Evolutionary conservation across 2,797 vertebrate genomes (phyloP), one percentile per base, ranked within the genome.

Genomic region (Poeciliopsis gracilis): DNA sequence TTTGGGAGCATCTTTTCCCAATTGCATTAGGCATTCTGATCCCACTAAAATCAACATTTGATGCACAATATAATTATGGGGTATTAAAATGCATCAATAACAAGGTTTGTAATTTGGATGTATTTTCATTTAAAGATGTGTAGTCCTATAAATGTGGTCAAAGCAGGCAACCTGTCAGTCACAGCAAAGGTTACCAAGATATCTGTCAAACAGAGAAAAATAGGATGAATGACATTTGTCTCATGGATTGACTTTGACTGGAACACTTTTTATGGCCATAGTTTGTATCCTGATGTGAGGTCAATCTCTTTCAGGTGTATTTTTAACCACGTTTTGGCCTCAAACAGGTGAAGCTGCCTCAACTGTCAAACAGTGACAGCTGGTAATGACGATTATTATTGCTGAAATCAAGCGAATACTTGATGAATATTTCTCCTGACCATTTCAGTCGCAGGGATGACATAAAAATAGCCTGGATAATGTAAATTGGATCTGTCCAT

Each of bases 161-260:
- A 77, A 82, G 78, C 20, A 75, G 43, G 43, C 49, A 73, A 72
- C 49, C 5, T 46, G 23, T 2, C 0, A 36, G 15, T 38, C 47
- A 61, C 28, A 43, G 3, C 16, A 18, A 49, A 33, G 69, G 36
- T 75, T 63, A 79, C 5, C 18, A 23, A 16, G 69, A 12, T 63
- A 13, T 84, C 67, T 76, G 69, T 61, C 53, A 80, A 28, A 57
- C 20, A 38, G 20, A 55, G 43, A 28, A 41, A 33, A 84, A 57
- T 15, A 43, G 59, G 20, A 41, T 75, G 36, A 80, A 43, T 55
- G 53, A 45, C 10, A 38, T 78, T 51, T 74, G 41, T 61, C 59
- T 72, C 2, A 47, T 76, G 66, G 77, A 85, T 82, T 86, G 72
- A 73, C 28, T 74, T 47, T 77, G 74, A 82, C 23, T 30, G 55